Conservation (phyloP, 2,797 vertebrate species). For the Lycodopsis pacificus region DNA sequence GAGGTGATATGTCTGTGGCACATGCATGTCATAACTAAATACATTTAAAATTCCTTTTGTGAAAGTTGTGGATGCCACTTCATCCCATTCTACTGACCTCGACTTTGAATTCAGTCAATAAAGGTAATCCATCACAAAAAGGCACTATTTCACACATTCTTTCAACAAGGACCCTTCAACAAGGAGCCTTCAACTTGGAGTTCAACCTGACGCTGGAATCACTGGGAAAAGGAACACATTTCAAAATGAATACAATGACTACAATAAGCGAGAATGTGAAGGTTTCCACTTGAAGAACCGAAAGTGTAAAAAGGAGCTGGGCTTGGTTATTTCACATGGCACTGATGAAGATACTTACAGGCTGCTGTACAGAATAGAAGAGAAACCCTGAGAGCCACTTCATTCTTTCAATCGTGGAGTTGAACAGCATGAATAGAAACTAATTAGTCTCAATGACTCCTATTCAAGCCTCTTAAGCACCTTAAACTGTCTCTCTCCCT, state of each 20-base stretch:
- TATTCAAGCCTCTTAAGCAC: conserved; percentile 25
- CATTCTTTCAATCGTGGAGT: conserved; percentile 17
- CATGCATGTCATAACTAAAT: neutral
- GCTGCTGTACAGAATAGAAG: conserved; percentile 8
- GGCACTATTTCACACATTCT: conserved; percentile 7
- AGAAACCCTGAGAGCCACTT: conserved; percentile 34
- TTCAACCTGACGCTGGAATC: conserved; percentile 8
- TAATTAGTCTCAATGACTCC: conserved; percentile 60
- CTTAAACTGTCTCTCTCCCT: conserved; percentile 31
- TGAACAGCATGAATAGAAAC: conserved; percentile 43
- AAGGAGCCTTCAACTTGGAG: neutral
- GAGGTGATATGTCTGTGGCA: neutral
- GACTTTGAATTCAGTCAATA: neutral
- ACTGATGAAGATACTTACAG: conserved; percentile 33
- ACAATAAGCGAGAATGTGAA: conserved; percentile 31
- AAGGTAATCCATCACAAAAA: neutral
- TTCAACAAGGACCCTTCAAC: conserved; percentile 5
- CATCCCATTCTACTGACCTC: neutral
- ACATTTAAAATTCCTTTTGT: neutral
- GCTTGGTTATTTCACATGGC: conserved; percentile 32
- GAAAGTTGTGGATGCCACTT: neutral
- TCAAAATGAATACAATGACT: conserved; percentile 11
- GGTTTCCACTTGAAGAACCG: conserved; percentile 25
- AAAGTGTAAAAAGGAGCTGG: neutral
- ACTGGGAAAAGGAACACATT: conserved; percentile 1